Percentiles rank a stretch among this genome's conserved stretches.
Evolutionary conservation across 2,797 vertebrate genomes (phyloP).

Genomic region (Gila robusta): DNA sequence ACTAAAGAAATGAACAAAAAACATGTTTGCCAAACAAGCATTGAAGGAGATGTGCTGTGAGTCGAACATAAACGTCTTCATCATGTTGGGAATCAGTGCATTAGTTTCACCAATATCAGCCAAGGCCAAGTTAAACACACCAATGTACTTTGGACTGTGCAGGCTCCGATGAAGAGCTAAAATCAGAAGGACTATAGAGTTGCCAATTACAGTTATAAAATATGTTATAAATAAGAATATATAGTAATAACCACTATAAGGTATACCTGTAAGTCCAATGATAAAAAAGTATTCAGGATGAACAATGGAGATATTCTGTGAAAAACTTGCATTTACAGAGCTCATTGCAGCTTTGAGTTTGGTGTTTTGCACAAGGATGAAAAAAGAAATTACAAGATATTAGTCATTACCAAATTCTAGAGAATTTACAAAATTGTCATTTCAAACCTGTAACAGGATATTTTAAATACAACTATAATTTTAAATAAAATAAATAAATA

Average conservation of each 20-base stretch:
- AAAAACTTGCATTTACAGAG: slow-evolving; percentile 30
- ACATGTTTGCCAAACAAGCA: slow-evolving; percentile 48
- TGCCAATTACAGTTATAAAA: slow-evolving; percentile 53
- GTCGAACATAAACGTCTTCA: slow-evolving; percentile 30
- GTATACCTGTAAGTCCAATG: slow-evolving; percentile 58
- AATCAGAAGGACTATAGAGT: slow-evolving; percentile 57
- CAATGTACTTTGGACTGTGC: slow-evolving; percentile 52
- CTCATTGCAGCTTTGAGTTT: slow-evolving; percentile 19
- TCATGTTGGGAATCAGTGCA: slow-evolving; percentile 42
- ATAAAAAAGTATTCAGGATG: slow-evolving; percentile 61
- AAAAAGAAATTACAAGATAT: background rate
- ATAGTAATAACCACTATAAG: slow-evolving; percentile 51
- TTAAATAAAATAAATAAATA: fast-evolving
- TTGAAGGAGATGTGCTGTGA: slow-evolving; percentile 27
- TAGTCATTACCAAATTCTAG: background rate
- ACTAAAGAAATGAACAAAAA: slow-evolving; percentile 43
- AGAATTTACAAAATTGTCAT: background rate
- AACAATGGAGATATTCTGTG: slow-evolving; percentile 41
- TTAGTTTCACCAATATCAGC: slow-evolving; percentile 60
- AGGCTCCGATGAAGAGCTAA: slow-evolving; percentile 50
- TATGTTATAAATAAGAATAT: slow-evolving; percentile 57
- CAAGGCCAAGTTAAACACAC: too few relatives aligned
- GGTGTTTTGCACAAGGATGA: slow-evolving; percentile 10
- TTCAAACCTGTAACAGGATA: background rate
- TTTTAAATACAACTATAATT: background rate